These are phyloP conservation scores for Elymnias hypermnestra DNA, from an alignment of 1,140 invertebrate species.

Conservation along the genomic window DNA sequence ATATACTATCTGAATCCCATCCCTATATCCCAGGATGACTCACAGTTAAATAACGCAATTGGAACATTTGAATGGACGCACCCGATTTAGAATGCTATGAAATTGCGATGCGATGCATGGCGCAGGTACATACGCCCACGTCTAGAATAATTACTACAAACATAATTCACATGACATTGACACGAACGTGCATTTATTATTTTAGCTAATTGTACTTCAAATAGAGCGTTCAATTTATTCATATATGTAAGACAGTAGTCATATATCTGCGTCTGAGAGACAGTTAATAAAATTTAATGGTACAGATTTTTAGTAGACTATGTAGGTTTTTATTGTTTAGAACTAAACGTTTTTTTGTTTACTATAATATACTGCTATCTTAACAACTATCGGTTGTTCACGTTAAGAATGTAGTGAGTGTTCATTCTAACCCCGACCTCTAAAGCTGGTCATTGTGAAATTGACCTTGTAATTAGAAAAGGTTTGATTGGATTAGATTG, in stretches of 20 bases:
- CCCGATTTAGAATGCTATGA: constrained; percentile 46
- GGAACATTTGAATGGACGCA: constrained; percentile 44
- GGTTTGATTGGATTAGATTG: no score
- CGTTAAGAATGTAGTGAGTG: no score
- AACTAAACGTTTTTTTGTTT: no score
- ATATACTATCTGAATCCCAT: background rate
- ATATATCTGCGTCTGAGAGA: background rate
- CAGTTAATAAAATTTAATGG: no score
- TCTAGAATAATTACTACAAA: constrained; percentile 23
- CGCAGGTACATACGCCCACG: constrained; percentile 29
- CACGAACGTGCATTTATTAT: constrained; percentile 18
- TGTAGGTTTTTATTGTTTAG: no score
- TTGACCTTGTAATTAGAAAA: no score
- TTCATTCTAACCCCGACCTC: no score
- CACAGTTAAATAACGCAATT: constrained; percentile 27
- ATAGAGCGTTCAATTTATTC: constrained; percentile 10
- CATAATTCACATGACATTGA: constrained; percentile 28
- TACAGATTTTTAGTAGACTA: no score
- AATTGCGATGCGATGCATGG: constrained; percentile 30
- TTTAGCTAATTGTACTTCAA: constrained; percentile 11
- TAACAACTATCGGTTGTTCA: no score
- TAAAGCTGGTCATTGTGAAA: no score
- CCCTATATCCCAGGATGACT: constrained; percentile 26
- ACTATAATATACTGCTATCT: no score
- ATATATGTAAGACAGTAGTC: background rate